Base-by-base conservation (phyloP, 2,888 invertebrate genomes). In the Pilophorus perplexus region DNA sequence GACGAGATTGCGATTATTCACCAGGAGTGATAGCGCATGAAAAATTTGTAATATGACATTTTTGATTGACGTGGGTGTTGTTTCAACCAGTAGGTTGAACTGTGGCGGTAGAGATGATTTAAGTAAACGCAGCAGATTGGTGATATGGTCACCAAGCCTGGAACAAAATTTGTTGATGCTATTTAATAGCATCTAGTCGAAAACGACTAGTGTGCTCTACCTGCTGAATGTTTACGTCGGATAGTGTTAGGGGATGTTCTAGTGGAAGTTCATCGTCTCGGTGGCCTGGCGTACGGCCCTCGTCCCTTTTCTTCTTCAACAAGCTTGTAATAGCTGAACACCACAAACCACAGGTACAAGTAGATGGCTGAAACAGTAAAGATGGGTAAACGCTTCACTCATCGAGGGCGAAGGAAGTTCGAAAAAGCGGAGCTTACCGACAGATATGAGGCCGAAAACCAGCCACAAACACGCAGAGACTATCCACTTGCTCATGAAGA, bases 281-380 rank as follows among this genome's bases (percentile, higher is more conserved):
- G 69, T 23, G 69, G 67, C 46, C 69, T 48, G 71, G 83, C 82
- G 78, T 89, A 89, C n/a, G 86, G 80, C 46, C 88, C 88, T 68
- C 85, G 78, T 72, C 85, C 83, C 73, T 85, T 85, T 72, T 89
- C 88, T 70, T 85, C 84, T 71, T 82, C 80, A 40, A 88, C 81
- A 71, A 86, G 82, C 72, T 86, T 81, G 77, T 88, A 91, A 77
- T 88, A 88, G 74, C 90, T 90, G 81, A 87, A 90, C 57, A 89
- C 88, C 59, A 91, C 90, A 73, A 85, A 81, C 90, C 91, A 91
- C 76, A 90, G 82, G 78, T 90, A 92, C 64, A 87, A 80, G 77
- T 87, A 87, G 28, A 90, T 78, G 72, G 84, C 90, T 90, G 82
- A 48, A 84, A 85, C 28, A 33, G 16, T 48, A n/a, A 33, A 33